These are phyloP conservation scores for Rhynchophorus ferrugineus DNA, from an alignment of 1,140 invertebrate genomes.

Conservation along the genomic window DNA sequence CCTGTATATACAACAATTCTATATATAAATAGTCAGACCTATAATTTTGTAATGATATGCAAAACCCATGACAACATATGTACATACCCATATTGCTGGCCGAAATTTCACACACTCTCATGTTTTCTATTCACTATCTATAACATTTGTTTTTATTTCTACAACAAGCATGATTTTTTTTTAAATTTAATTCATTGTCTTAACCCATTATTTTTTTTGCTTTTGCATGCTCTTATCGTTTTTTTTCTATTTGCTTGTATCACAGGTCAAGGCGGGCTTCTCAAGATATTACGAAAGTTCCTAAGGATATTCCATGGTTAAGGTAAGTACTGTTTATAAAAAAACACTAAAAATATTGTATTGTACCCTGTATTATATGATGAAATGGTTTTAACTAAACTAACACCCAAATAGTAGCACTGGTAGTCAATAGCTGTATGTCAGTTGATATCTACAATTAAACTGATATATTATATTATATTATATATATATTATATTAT, in stretches of 20 bases:
- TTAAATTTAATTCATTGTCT: background rate
- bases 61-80: no score
- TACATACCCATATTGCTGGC: background rate
- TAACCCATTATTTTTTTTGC: slow-evolving; percentile 18
- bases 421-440: no score
- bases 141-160: background rate
- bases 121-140: background rate
- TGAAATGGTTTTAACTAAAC: no score
- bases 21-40: no score
- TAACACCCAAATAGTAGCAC: no score
- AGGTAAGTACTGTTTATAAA: slow-evolving; percentile 39
- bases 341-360: no score
- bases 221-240: slow-evolving; percentile 38
- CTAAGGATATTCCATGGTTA: slow-evolving; percentile 48
- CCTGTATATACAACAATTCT: no score
- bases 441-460: no score
- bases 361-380: no score
- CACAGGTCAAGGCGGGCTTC: slow-evolving; percentile 69
- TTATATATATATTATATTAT: no score
- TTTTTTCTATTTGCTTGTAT: slow-evolving; percentile 36
- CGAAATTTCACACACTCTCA: background rate
- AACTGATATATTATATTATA: no score
- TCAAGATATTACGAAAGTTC: slow-evolving; percentile 59
- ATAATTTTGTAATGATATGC: no score
- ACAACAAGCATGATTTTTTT: background rate